Percentiles rank a stretch among this genome's conserved stretches.
Evolutionary conservation across 1,140 invertebrate genomes (phyloP).

Genomic region (Venturia canescens): DNA sequence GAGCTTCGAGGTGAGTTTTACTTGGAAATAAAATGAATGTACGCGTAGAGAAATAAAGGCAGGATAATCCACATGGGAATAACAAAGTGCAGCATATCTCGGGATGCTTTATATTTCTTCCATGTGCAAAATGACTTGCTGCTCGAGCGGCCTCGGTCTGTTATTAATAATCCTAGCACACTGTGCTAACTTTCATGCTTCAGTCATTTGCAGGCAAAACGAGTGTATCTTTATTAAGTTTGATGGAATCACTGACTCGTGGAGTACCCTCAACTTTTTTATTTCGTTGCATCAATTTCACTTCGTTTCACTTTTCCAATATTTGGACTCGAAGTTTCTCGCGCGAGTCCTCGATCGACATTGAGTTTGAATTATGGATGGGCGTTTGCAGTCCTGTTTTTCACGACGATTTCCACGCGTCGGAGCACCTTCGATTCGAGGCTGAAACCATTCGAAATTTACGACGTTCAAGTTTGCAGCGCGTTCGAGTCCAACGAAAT

Average conservation of each 20-base stretch:
- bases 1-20: constrained; percentile 27
- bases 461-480: not conserved
- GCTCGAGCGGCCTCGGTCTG: not conserved
- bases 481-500: no score
- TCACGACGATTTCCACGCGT: not conserved
- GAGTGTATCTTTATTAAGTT: not conserved
- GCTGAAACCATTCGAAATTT: not conserved
- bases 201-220: not conserved
- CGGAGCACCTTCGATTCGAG: no score
- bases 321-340: constrained; percentile 1
- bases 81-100: not conserved
- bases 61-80: not conserved
- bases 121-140: constrained; percentile 1
- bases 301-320: not conserved
- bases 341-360: not conserved
- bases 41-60: not conserved
- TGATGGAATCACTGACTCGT: constrained; percentile 9
- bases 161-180: constrained; percentile 22
- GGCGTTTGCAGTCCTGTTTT: not conserved
- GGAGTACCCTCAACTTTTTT: not conserved
- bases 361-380: not conserved
- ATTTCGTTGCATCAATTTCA: not conserved
- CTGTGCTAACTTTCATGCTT: constrained; percentile 2
- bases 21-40: not conserved
- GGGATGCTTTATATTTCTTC: constrained; percentile 28